Evolutionary conservation across 2,113 vertebrate genomes (phyloP), one percentile per base, ranked within the genome.

Genomic region (Scartelaos histophorus): DNA sequence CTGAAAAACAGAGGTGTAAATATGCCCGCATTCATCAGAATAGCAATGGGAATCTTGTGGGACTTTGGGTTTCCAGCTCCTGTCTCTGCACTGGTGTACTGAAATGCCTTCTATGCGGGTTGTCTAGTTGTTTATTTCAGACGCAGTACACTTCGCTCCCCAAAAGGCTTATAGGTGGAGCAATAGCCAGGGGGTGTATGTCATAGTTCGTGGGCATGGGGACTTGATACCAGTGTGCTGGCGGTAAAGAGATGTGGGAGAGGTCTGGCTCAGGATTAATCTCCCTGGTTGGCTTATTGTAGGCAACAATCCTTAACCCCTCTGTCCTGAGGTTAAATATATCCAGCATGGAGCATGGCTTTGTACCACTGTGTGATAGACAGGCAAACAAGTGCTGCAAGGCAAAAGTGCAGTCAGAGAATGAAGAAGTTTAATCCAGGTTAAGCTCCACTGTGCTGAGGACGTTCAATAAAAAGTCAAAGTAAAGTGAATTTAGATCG

Each of bases 281-380:
- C 82, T 86, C 86, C 69, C 79, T 60, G 80, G 75, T 76, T 79
- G 75, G 85, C 78, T 90, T 89, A 89, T 82, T 83, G 78, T 86
- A 69, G 69, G 77, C 83, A 83, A 84, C 84, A 70, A 78, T 83
- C 78, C 85, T 83, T 89, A 89, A 90, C 88, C 86, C 83, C 49
- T 57, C 81, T 74, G 81, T 84, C 81, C 83, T 74, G 81, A 73
- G 82, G 85, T 91, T 92, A 93, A 91, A 92, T 91, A 91, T 93
- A 93, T 88, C 79, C 54, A 67, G 71, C 73, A 70, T 65, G 75
- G 66, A 5, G 75, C 74, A 61, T 64, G 75, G 82, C 81, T 85
- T 84, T 88, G 78, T 87, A 80, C 76, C 80, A 72, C 69, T 65
- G 71, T 86, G 83, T 78, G 81, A 90, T 78, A 75, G 86, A 85